Conservation (phyloP, 2,888 invertebrate species). For the Ectropis crepuscularia region DNA sequence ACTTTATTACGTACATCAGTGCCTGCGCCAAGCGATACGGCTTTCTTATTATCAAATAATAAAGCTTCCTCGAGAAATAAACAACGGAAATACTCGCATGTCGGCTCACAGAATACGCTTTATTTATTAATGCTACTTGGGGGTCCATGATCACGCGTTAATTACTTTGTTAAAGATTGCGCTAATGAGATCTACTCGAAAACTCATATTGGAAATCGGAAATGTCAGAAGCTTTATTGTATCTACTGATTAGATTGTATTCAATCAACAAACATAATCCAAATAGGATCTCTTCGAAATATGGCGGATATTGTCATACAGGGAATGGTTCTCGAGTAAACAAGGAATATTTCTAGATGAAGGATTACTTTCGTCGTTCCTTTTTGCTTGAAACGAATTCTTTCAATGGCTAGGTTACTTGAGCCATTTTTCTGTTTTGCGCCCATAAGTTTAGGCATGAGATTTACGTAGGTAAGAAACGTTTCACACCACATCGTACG, state of each 20-base stretch:
- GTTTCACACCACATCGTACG: constrained; percentile 22
- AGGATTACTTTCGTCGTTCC: constrained; percentile 20
- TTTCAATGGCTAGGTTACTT: constrained; percentile 49
- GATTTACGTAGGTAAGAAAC: constrained; percentile 35
- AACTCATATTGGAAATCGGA: constrained; percentile 13
- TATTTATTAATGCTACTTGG: constrained; percentile 32
- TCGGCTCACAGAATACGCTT: constrained; percentile 30
- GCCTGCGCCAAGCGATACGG: constrained; percentile 57
- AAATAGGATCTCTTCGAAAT: constrained; percentile 4
- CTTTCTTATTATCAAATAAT: constrained; percentile 51
- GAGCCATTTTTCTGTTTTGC: constrained; percentile 46
- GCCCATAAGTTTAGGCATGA: constrained; percentile 57
- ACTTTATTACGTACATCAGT: constrained; percentile 61
- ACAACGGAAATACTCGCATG: constrained; percentile 35
- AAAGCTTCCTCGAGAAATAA: constrained; percentile 43
- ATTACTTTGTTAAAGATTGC: constrained; percentile 12
- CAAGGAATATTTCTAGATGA: constrained; percentile 26
- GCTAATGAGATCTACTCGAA: constrained; percentile 3
- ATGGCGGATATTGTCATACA: constrained; percentile 7
- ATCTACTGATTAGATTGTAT: constrained; percentile 19
- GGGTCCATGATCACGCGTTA: constrained; percentile 18
- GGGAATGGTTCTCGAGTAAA: constrained; percentile 17
- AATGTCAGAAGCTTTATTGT: constrained; percentile 9
- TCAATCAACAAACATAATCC: constrained; percentile 20
- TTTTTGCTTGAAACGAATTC: constrained; percentile 29